Conservation (phyloP, 2,113 vertebrate genomes). For the Daboia siamensis region DNA sequence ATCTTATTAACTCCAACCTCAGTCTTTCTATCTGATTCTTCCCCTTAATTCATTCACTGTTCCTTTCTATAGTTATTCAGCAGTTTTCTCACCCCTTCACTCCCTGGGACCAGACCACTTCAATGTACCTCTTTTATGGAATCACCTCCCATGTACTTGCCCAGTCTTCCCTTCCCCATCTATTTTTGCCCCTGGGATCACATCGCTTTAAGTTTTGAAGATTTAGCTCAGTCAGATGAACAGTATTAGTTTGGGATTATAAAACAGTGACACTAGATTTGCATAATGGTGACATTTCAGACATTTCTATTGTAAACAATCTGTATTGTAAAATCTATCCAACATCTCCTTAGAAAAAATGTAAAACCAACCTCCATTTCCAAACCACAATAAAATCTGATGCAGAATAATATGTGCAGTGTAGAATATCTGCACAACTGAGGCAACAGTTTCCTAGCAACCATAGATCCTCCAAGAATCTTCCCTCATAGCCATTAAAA, state of each 20-base stretch:
- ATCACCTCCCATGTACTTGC: neutral
- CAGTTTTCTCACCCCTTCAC: neutral
- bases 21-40: neutral
- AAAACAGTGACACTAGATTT: neutral
- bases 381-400: slow-evolving; percentile 47
- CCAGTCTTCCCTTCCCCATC: neutral
- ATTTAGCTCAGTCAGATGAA: neutral
- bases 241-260: neutral
- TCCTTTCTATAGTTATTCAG: neutral
- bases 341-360: slow-evolving; percentile 23
- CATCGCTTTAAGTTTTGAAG: neutral
- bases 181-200: neutral
- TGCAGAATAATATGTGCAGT: slow-evolving; percentile 53
- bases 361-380: slow-evolving; percentile 41
- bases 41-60: neutral
- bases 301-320: neutral
- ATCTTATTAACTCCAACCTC: neutral
- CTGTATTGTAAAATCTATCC: slow-evolving; percentile 17
- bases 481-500: slow-evolving; percentile 62
- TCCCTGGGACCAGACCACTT: neutral
- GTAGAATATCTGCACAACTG: slow-evolving; percentile 58
- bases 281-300: slow-evolving; percentile 3
- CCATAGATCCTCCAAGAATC: slow-evolving; percentile 63
- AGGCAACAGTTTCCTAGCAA: slow-evolving; percentile 68
- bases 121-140: neutral